Evolutionary conservation across 2,113 vertebrate genomes (phyloP), one percentile per base, ranked within the genome.

Genomic region (Chaetodon auriga): DNA sequence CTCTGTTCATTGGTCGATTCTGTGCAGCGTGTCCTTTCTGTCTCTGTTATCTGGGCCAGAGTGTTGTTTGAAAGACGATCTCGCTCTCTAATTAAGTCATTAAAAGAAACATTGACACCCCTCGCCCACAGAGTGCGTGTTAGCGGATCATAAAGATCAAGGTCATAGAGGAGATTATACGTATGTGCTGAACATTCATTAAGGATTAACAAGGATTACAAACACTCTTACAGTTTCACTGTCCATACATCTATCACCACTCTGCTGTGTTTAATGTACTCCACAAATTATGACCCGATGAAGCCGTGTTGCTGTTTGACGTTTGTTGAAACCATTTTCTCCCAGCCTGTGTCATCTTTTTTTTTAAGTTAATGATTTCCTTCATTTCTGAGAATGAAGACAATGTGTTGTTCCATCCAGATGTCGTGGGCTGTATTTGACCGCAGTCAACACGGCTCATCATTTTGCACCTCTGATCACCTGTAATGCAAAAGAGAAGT

Each of bases 91-190:
- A 75, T 82, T 21, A 83, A 60, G 53, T 70, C 41, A 69, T 75
- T 83, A 19, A 68, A 81, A 25, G 35, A 80, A 71, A 49, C 36
- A 36, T 74, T 73, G 55, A 53, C 69, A 65, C 9, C 15, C 19
- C 35, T 63, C 62, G 15, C 16, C 65, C 45, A 13, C 3, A 57
- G 13, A 65, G 53, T 41, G 71, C 80, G 45, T 68, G 51, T 68
- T 46, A 18, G 46, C 63, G 51, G 38, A 51, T 74, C n/a, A 1
- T 41, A 51, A 71, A 43, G 76, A 78, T 80, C 53, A 63, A 60
- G 49, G 76, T 83, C 75, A 74, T 13, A 54, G 48, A 75, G 68
- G 8, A 70, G 72, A 75, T 79, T 84, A 53, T 23, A 49, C 21
- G 6, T 23, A 55, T 16, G 6, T 60, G 70, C 43, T 5, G 4